Base-by-base conservation (phyloP, 2,888 invertebrate genomes). In the Microplitis manilae region DNA sequence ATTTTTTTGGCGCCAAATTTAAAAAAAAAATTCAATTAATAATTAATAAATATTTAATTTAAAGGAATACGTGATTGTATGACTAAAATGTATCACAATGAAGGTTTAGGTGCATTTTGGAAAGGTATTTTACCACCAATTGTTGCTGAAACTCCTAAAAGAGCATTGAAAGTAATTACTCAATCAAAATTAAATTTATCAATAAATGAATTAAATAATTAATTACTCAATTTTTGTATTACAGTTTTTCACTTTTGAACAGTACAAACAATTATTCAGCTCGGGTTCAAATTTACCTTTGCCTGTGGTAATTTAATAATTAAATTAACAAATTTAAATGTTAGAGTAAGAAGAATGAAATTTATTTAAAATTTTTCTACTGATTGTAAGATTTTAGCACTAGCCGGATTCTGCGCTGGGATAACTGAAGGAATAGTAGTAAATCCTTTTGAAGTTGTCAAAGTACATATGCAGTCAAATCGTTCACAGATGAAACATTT, bases 391-490 rank as follows among this genome's bases (percentile, higher is more conserved):
- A 96, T 96, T 17, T 96, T 96, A 90, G 94, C 97, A 2, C 89
- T 97, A 84, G 96, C 98, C 79, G 98, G 98, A 64, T 91, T 97
- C 9, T 94, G 94, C 77, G 96, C 97, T 68, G 98, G 98, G 70
- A 90, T 96, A 1, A 96, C 98, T n/a, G 98, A 98, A 91, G 97
- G 95, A 6, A 92, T 98, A 80, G 92, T 97, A 75, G 96, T 97
- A 0, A 98, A 98, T 91, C 98, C 98, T 0, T 98, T 98, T 89
- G 98, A 98, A 92, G 97, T 97, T 50, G 96, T 98, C 0, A 98
- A 98, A 92, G 97, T 98, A n/a, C 94, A 94, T 1, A 90, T 96
- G 79, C 96, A 96, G 88, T 94, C 96, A 0, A 94, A 96, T 86
- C 93, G 93, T 76, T 91, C 93, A 0, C 90, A 92, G 70, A 92